Conservation (phyloP, 2,888 invertebrate species). For the Camptogramma bilineatum region DNA sequence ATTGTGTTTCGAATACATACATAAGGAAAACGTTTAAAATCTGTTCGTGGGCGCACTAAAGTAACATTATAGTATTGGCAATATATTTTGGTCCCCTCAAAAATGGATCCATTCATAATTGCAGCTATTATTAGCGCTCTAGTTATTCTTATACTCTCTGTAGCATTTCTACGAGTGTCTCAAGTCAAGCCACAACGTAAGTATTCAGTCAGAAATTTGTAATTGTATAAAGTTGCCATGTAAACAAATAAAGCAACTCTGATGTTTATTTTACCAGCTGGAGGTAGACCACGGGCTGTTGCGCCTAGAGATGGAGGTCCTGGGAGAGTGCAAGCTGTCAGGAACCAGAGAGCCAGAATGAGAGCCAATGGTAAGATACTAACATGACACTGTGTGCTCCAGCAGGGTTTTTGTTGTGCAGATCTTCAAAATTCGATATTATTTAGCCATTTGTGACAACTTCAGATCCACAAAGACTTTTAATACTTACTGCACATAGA, state of each 20-base stretch:
- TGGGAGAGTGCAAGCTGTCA: conserved; percentile 89
- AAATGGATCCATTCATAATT: conserved; percentile 78
- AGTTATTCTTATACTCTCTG: conserved; percentile 65
- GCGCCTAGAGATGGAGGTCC: conserved; percentile 84
- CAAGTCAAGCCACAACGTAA: conserved; percentile 70
- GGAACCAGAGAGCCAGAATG: conserved; percentile 89
- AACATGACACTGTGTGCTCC: background rate
- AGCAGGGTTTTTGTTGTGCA: background rate
- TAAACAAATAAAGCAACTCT: conserved; percentile 8
- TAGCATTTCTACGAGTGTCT: conserved; percentile 68
- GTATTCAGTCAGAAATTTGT: conserved; percentile 23
- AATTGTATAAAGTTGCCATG: background rate
- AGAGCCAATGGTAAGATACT: conserved; percentile 80
- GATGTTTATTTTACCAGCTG: conserved; percentile 51
- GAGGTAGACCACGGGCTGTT: conserved; percentile 69
- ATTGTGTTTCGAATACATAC: too few relatives aligned
- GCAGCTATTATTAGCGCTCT: conserved; percentile 76
- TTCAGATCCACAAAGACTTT: background rate
- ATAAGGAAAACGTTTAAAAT: too few relatives aligned
- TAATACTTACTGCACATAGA: too few relatives aligned
- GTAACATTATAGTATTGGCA: background rate
- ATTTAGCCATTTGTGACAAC: background rate
- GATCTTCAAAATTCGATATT: background rate
- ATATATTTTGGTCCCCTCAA: conserved; percentile 15
- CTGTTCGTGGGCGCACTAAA: too few relatives aligned